Evolutionary conservation across 2,888 invertebrate species (phyloP).

Genomic region (Leptogaster cylindrica): DNA sequence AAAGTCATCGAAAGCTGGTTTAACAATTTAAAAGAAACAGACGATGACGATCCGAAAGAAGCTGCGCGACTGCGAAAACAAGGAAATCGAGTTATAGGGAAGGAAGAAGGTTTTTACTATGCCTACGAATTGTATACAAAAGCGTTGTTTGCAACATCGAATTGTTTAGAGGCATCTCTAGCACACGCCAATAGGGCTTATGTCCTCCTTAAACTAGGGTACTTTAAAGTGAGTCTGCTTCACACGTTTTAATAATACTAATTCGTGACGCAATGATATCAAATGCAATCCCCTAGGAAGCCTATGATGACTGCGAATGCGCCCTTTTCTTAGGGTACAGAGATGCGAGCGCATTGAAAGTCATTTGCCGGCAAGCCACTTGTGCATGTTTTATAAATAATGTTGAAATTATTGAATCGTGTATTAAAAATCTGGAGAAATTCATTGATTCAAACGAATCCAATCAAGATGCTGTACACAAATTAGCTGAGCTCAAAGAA

Average conservation of each 20-base stretch:
- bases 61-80: conserved; percentile 51
- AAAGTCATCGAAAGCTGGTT: too few species aligned
- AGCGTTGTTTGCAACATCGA: conserved; percentile 54
- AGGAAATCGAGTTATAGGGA: conserved; percentile 53
- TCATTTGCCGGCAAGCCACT: conserved; percentile 40
- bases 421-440: conserved; percentile 13
- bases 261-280: not conserved
- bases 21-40: too few species aligned
- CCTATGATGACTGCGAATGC: conserved; percentile 47
- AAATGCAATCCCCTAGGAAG: conserved; percentile 41
- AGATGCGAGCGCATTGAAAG: conserved; percentile 26
- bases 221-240: conserved; percentile 48
- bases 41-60: too few species aligned
- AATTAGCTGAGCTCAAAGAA: not conserved
- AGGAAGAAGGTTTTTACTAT: conserved; percentile 45
- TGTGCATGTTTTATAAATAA: conserved; percentile 29
- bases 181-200: conserved; percentile 58
- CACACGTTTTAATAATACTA: not conserved
- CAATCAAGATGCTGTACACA: too few species aligned
- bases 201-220: conserved; percentile 55
- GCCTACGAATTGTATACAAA: conserved; percentile 55
- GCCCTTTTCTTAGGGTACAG: conserved; percentile 43
- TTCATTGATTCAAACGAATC: not conserved
- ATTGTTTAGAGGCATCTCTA: conserved; percentile 50
- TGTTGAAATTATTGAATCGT: conserved; percentile 17